Percentiles rank a stretch among this genome's conserved stretches.
These are phyloP conservation scores for Elmis aenea DNA, from an alignment of 2,888 invertebrate species.

Conservation along the genomic window DNA sequence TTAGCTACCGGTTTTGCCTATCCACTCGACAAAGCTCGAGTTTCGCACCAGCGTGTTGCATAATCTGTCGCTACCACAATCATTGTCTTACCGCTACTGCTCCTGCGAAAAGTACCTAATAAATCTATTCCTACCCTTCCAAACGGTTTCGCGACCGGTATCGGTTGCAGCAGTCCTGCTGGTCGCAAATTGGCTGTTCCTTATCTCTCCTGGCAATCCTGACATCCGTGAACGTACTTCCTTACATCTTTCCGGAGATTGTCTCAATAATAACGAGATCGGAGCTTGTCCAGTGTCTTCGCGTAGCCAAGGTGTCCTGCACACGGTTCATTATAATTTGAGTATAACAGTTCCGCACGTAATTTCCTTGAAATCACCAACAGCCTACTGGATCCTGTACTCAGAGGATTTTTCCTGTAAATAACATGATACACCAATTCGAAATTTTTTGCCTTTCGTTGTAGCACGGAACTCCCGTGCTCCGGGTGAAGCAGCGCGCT, in stretches of 20 bases:
- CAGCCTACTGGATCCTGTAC: too few species aligned
- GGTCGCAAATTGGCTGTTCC: conserved; percentile 9
- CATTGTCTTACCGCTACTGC: too few species aligned
- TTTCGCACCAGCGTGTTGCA: too few species aligned
- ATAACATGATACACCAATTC: neutral
- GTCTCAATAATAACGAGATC: conserved; percentile 14
- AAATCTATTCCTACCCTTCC: conserved; percentile 8
- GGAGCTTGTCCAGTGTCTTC: conserved; percentile 9
- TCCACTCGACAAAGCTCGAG: too few species aligned
- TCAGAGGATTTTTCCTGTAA: too few species aligned
- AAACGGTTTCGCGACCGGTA: conserved; percentile 5
- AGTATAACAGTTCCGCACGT: conserved; percentile 1
- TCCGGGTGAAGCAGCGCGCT: too few species aligned
- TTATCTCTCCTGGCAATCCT: conserved; percentile 15
- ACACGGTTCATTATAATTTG: conserved; percentile 7
- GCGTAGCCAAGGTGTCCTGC: conserved; percentile 6
- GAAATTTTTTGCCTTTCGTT: conserved; percentile 2
- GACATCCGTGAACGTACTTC: conserved; percentile 16
- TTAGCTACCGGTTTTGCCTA: too few species aligned
- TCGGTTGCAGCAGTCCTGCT: conserved; percentile 10
- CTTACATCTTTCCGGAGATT: conserved; percentile 11
- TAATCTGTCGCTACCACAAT: too few species aligned
- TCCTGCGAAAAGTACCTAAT: conserved; percentile 7
- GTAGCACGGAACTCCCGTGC: too few species aligned
- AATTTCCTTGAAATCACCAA: neutral